Evolutionary conservation across 2,888 invertebrate genomes (phyloP).

Genomic region (Chouioia cunea): DNA sequence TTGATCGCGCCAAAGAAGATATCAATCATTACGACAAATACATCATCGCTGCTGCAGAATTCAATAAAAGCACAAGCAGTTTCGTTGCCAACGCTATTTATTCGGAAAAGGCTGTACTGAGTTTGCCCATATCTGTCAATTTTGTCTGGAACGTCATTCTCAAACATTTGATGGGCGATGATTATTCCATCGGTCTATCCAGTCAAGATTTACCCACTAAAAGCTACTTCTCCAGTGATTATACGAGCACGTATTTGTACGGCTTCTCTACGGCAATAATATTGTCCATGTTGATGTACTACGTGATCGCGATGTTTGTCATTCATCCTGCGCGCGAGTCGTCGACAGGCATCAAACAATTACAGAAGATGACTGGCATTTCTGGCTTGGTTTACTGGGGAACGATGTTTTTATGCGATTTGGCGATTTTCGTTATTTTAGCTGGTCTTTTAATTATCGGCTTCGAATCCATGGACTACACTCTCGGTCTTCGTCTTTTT

Average conservation of each 20-base stretch:
- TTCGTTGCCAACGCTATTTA: conserved; percentile 66
- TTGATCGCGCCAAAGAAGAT: conserved; percentile 63
- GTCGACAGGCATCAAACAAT: conserved; percentile 74
- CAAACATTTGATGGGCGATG: conserved; percentile 54
- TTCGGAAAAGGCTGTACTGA: conserved; percentile 71
- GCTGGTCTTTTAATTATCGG: conserved; percentile 53
- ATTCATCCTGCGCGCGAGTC: conserved; percentile 77
- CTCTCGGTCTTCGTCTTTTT: conserved; percentile 51
- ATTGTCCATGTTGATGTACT: conserved; percentile 55
- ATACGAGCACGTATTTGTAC: conserved; percentile 30
- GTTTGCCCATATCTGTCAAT: conserved; percentile 72
- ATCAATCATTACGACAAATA: conserved; percentile 69
- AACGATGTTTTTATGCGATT: conserved; percentile 73
- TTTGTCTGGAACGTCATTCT: conserved; percentile 69
- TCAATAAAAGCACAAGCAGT: conserved; percentile 55
- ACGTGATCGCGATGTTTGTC: conserved; percentile 69
- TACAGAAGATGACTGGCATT: conserved; percentile 79
- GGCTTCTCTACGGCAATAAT: conserved; percentile 50
- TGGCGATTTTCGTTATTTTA: conserved; percentile 63
- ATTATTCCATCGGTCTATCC: conserved; percentile 57
- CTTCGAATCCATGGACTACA: conserved; percentile 56
- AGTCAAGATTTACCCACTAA: conserved; percentile 56
- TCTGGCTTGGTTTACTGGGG: conserved; percentile 75
- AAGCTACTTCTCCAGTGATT: too few species aligned
- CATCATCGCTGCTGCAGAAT: conserved; percentile 71